Evolutionary conservation across 2,113 vertebrate genomes (phyloP), one percentile per base, ranked within the genome.

Genomic region (Malaclemys terrapin): DNA sequence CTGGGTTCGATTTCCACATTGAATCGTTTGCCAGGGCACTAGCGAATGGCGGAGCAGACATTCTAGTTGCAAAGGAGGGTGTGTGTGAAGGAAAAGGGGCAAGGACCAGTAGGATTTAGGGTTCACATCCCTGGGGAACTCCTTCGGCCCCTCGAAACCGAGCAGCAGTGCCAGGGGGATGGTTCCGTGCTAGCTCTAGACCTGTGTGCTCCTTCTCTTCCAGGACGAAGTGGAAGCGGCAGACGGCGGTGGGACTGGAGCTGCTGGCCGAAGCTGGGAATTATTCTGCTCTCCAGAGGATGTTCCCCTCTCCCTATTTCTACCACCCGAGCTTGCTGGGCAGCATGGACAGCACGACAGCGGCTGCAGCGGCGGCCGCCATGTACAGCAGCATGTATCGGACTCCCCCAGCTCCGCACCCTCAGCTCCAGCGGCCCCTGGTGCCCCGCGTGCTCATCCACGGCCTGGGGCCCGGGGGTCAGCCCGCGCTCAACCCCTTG

Each of bases 331-430:
- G 99, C 93, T 98, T 99, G 96, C 98, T 99, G 96, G 99, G 99
- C 95, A 99, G 99, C 95, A 99, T 99, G 99, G 99, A 99, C 99
- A 99, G 99, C 97, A 99, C 99, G 6, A 99, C 99, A 24, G 99
- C 99, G 17, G 99, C 99, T 2, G 99, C 99, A 1, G 99, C 99
- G 3, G 99, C 99, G 25, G 99, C 99, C 11, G 99, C 99, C 84
- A 99, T 99, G 99, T 99, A 99, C 99, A 99, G 99, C 98, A 99
- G 99, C 96, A 99, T 99, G 99, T 99, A 99, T 98, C 99, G 99
- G 99, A 99, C 99, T 99, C 99, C 99, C 87, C 98, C 99, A 1
- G 97, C 99, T 1, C 99, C 99, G 89, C 99, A 99, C 81, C 99
- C 99, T 56, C 98, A 99, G 97, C 98, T 99, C 92, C 99, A 99